Evolutionary conservation across 2,888 invertebrate species (phyloP).

Genomic region (Scaptomyza flava): DNA sequence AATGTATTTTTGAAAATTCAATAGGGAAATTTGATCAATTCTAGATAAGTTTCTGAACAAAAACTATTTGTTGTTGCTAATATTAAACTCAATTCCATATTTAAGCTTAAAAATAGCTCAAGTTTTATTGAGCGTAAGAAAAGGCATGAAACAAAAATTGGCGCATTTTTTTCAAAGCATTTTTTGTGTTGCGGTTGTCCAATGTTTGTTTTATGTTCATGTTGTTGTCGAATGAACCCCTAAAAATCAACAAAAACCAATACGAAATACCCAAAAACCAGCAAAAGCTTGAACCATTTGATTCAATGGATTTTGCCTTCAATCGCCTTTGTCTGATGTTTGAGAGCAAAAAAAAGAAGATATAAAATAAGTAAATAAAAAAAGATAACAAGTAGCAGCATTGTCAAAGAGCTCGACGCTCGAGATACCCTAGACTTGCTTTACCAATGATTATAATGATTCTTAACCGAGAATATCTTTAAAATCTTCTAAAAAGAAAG

Average conservation of each 20-base stretch:
- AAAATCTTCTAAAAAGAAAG: no score
- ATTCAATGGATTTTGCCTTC: not conserved
- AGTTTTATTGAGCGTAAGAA: no score
- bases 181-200: not conserved
- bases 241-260: not conserved
- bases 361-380: not conserved
- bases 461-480: no score
- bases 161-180: not conserved
- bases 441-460: no score
- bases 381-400: not conserved
- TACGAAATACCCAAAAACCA: not conserved
- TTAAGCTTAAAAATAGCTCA: no score
- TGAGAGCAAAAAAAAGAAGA: not conserved
- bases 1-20: no score
- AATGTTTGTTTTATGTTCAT: not conserved
- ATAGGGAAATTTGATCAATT: no score
- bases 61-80: no score
- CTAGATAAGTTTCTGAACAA: no score
- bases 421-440: not conserved
- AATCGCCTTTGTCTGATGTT: conserved; percentile 3
- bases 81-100: no score
- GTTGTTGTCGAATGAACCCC: not conserved
- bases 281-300: not conserved
- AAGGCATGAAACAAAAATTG: not conserved
- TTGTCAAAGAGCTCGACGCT: not conserved